These are phyloP conservation scores for Spodoptera picta DNA, from an alignment of 2,888 invertebrate species.

Conservation along the genomic window DNA sequence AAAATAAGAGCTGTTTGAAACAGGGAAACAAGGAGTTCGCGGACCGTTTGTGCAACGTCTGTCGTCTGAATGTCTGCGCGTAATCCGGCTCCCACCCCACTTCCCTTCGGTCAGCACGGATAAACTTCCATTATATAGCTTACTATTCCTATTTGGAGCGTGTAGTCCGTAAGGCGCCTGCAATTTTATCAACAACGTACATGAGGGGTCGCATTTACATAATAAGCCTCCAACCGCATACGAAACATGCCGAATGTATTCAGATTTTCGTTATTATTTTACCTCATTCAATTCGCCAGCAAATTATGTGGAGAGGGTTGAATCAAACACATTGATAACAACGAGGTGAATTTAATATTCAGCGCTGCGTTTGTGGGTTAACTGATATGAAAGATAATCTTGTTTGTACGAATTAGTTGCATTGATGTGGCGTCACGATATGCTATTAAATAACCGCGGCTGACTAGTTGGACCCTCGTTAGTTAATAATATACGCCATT, in stretches of 20 bases:
- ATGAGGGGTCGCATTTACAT: slow-evolving; percentile 81
- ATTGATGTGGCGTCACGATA: slow-evolving; percentile 51
- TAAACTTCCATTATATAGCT: slow-evolving; percentile 49
- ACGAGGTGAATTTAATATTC: slow-evolving; percentile 70
- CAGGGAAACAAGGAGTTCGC: slow-evolving; percentile 24
- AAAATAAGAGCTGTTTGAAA: slow-evolving; percentile 21
- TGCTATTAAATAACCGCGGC: slow-evolving; percentile 32
- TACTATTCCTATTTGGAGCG: slow-evolving; percentile 41
- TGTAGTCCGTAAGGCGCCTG: slow-evolving; percentile 60
- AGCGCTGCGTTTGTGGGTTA: slow-evolving; percentile 63
- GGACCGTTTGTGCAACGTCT: slow-evolving; percentile 36
- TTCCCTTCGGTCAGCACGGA: slow-evolving; percentile 48
- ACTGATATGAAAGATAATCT: slow-evolving; percentile 57
- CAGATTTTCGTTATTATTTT: slow-evolving; percentile 82
- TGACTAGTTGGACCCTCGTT: slow-evolving; percentile 31
- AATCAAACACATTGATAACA: slow-evolving; percentile 74
- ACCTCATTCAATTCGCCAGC: slow-evolving; percentile 72
- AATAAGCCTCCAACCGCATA: slow-evolving; percentile 75
- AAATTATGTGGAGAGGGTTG: slow-evolving; percentile 69
- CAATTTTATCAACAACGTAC: slow-evolving; percentile 81
- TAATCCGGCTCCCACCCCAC: slow-evolving; percentile 9
- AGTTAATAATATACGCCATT: slow-evolving; percentile 36
- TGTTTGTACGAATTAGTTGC: slow-evolving; percentile 57
- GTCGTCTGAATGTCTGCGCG: slow-evolving; percentile 41
- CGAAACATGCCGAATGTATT: slow-evolving; percentile 70